Percentiles rank a stretch among this genome's conserved stretches.
These are phyloP conservation scores for Chroicocephalus ridibundus DNA, from an alignment of 2,113 vertebrate genomes.

Conservation along the genomic window DNA sequence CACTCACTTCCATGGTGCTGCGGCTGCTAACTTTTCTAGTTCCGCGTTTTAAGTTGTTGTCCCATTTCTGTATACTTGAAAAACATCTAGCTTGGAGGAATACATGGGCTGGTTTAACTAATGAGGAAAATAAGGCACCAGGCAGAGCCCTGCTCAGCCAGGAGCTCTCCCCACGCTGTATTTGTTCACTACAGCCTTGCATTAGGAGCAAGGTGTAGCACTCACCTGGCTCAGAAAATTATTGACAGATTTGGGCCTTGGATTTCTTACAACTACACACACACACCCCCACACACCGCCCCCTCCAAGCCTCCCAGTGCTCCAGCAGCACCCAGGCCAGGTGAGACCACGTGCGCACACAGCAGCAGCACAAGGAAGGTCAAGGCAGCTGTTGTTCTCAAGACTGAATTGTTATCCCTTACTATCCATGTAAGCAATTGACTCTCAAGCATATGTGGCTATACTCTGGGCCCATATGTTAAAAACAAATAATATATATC, in stretches of 20 bases:
- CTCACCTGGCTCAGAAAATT: neutral
- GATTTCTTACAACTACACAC: neutral
- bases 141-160: neutral
- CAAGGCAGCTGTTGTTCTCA: neutral
- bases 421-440: fast-evolving
- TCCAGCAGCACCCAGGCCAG: neutral
- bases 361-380: neutral
- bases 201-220: neutral
- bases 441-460: neutral
- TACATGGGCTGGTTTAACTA: neutral
- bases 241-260: neutral
- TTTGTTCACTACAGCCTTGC: neutral
- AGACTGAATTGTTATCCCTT: neutral
- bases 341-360: neutral
- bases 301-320: neutral
- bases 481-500: neutral
- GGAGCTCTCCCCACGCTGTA: neutral
- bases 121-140: neutral
- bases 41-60: neutral
- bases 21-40: neutral
- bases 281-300: too few relatives aligned
- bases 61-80: neutral
- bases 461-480: neutral
- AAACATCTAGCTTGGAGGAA: neutral
- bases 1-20: neutral